Conservation (phyloP, 2,113 vertebrate species). For the Callionymus lyra region DNA sequence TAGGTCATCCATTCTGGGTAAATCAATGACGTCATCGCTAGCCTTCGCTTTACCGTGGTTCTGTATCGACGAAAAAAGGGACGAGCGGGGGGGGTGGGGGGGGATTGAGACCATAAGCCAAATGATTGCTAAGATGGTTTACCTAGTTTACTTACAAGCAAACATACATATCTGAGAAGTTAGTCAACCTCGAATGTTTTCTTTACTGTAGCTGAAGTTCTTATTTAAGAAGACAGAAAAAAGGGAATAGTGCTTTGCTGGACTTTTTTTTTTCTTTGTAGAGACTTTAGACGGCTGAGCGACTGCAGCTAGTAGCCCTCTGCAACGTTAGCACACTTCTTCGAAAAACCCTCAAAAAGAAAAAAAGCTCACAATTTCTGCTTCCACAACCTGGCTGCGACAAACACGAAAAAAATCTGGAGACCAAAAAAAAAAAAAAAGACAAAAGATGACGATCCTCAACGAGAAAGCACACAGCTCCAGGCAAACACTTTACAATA, state of each 20-base stretch:
- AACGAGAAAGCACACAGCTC: slow-evolving; percentile 29
- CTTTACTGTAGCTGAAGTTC: slow-evolving; percentile 55
- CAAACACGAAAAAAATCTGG: slow-evolving; percentile 34
- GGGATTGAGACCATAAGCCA: too few species aligned
- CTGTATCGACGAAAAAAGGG: too few species aligned
- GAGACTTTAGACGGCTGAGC: slow-evolving; percentile 34
- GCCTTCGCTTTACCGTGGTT: slow-evolving; percentile 64
- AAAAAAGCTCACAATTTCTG: slow-evolving; percentile 47
- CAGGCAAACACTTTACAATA: slow-evolving; percentile 57
- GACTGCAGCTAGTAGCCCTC: slow-evolving; percentile 22
- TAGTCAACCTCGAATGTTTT: slow-evolving; percentile 6
- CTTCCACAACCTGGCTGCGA: slow-evolving; percentile 54
- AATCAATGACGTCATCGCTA: slow-evolving; percentile 32
- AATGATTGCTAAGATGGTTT: slow-evolving; percentile 48
- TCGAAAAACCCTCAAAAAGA: slow-evolving; percentile 22
- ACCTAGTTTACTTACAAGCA: slow-evolving; percentile 58
- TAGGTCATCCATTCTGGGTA: too few species aligned
- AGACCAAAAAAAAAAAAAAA: slow-evolving; percentile 17
- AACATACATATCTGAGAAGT: slow-evolving; percentile 54
- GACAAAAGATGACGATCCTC: not conserved
- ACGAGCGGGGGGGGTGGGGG: slow-evolving; percentile 28
- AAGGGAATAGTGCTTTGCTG: slow-evolving; percentile 47
- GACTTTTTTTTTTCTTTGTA: slow-evolving; percentile 38
- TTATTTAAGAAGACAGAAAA: slow-evolving; percentile 44
- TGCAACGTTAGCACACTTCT: slow-evolving; percentile 36